Conservation (phyloP, 1,140 invertebrate species). For the Drosophila orena region DNA sequence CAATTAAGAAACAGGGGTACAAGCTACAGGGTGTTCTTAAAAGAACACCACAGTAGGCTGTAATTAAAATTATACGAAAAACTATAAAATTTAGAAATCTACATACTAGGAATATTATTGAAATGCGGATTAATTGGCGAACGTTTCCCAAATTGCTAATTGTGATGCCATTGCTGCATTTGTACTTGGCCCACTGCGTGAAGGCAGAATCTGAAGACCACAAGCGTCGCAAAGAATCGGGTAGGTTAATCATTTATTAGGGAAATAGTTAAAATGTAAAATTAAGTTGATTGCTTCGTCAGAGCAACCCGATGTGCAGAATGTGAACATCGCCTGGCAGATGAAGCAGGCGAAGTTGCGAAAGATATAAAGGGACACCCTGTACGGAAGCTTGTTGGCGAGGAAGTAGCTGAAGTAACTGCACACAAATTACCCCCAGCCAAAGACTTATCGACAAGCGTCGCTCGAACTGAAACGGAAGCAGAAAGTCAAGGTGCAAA, state of each 20-base stretch:
- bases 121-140: conserved; percentile 40
- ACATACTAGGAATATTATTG: background rate
- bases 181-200: conserved; percentile 12
- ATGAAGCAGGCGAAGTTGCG: conserved; percentile 21
- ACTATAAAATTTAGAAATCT: background rate
- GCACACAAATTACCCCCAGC: conserved; percentile 59
- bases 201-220: conserved; percentile 36
- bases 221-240: conserved; percentile 32
- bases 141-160: conserved; percentile 56
- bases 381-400: conserved; percentile 36
- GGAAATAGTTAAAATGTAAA: too few species aligned
- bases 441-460: conserved; percentile 59
- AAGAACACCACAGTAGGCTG: background rate
- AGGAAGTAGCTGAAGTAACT: conserved; percentile 72
- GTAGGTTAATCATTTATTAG: background rate
- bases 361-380: conserved; percentile 34
- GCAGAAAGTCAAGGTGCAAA: conserved; percentile 80
- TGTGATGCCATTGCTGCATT: conserved; percentile 52
- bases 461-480: conserved; percentile 65
- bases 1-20: conserved; percentile 50
- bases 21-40: conserved; percentile 50
- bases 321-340: conserved; percentile 8
- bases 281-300: background rate
- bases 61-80: background rate
- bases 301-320: conserved; percentile 21